These are phyloP conservation scores for Corydoras sp. DNA, from an alignment of 2,113 vertebrate species.

Conservation along the genomic window DNA sequence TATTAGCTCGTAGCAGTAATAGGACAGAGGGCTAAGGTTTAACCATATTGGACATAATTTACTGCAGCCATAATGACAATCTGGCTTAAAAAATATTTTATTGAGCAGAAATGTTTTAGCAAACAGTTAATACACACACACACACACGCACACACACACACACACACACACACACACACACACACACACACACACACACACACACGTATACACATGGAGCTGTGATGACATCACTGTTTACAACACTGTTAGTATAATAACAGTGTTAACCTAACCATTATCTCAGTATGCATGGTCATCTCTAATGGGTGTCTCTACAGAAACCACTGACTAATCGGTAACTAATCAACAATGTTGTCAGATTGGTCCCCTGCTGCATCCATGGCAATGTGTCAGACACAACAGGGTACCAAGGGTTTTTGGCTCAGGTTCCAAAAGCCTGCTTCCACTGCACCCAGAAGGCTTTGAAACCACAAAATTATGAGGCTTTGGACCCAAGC, in stretches of 20 bases:
- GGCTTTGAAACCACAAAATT: constrained; percentile 48
- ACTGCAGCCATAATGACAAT: no score
- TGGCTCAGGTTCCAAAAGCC: constrained; percentile 45
- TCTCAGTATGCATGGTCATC: constrained; percentile 34
- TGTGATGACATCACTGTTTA: constrained; percentile 9
- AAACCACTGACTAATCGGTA: constrained; percentile 46
- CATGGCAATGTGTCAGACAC: constrained; percentile 47
- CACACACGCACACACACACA: no score
- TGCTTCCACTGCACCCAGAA: constrained; percentile 44
- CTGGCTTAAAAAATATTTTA: no score
- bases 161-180: no score
- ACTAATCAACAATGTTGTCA: constrained; percentile 48
- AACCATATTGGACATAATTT: no score
- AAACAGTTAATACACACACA: no score
- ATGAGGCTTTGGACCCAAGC: constrained; percentile 46
- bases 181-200: no score
- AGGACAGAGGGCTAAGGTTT: constrained; percentile 7
- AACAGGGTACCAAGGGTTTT: constrained; percentile 45
- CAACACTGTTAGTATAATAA: constrained; percentile 22
- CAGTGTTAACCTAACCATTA: constrained; percentile 21
- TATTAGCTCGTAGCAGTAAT: constrained; percentile 30
- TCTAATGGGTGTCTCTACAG: constrained; percentile 43
- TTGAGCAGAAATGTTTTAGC: no score
- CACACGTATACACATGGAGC: no score
- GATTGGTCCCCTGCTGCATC: constrained; percentile 45